A percentile compares a stretch with the other conserved stretches of the same genome.
Evolutionary conservation across 37 sponge, comb jelly and placozoan species (phyloP).

Genomic region (Chondrosia reniformis): DNA sequence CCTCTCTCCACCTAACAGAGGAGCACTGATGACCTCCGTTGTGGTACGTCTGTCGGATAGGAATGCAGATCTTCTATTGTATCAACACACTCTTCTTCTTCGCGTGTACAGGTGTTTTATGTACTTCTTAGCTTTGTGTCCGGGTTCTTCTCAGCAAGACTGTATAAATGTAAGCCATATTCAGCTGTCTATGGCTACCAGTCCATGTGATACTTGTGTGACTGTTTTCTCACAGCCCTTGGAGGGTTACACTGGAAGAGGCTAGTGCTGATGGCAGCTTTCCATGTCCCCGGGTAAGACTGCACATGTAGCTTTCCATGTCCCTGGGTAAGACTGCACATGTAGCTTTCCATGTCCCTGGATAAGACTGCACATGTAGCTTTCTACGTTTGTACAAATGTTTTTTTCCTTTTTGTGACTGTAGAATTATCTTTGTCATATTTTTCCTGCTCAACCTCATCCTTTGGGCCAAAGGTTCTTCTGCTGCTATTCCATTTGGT

Average conservation of each 20-base stretch:
- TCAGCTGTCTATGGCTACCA: not conserved
- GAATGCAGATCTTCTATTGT: not conserved
- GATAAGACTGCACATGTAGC: too few relatives aligned
- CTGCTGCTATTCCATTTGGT: constrained; percentile 96
- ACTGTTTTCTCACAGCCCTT: constrained; percentile 56
- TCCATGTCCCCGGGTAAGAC: constrained; percentile 85
- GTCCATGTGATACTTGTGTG: not conserved
- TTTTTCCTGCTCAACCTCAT: constrained; percentile 92
- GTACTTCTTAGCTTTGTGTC: constrained; percentile 82
- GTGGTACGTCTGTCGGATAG: constrained; percentile 67
- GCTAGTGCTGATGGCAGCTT: constrained; percentile 78
- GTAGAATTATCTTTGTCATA: constrained; percentile 69
- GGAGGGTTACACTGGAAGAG: constrained; percentile 95
- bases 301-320: too few relatives aligned
- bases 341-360: not conserved
- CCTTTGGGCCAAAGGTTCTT: constrained; percentile 87
- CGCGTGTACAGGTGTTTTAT: constrained; percentile 73
- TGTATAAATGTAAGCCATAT: constrained; percentile 92
- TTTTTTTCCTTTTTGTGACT: too few relatives aligned
- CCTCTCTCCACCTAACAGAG: constrained; percentile 97
- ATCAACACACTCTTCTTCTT: not conserved
- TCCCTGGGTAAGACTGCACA: not conserved
- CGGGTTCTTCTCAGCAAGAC: constrained; percentile 90
- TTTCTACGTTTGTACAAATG: too few relatives aligned
- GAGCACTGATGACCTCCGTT: constrained; percentile 87